Evolutionary conservation across 2,888 invertebrate species (phyloP), one percentile per base, ranked within the genome.

Genomic region (Adineta ricciae): DNA sequence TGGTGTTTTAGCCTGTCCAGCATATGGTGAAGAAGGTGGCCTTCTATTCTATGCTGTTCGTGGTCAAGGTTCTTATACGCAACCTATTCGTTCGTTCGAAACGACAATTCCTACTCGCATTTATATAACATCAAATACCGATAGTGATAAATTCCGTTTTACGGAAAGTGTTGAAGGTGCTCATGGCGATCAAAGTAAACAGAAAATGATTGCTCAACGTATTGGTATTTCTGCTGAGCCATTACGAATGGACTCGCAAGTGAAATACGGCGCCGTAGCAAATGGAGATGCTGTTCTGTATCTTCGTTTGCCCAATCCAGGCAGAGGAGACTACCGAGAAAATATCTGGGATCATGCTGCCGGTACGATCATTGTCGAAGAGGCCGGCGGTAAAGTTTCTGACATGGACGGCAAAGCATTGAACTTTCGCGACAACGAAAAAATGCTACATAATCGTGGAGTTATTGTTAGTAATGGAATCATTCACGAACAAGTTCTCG

Each of bases 331-430:
- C 5, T 78, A 78, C 41, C 78, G 78, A 78, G 78, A 78, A 41
- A 78, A 78, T 78, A 78, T 78, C 41, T 98, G 97, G 98, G 95
- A 95, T 89, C 92, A 94, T 84, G 91, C 94, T 41, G 95, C 94
- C 24, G 96, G 95, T 0, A 94, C 94, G 89, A 91, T 97, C n/a
- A 93, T 98, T 86, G 93, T 97, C 0, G 92, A 93, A 84, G 98
- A 99, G 91, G 97, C 98, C 16, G 98, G 98, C 4, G 98, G 97
- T 7, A 93, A 94, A 32, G 93, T 94, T 83, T 93, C 95, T 56
- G 97, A 97, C 91, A 95, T 97, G 8, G 41, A 78, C n/a, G 78
- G 78, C 11, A 78, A 78, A 78, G 3, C 24, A 78, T 78, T 78
- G 41, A 78, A 78, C n/a, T 78, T 78, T 78, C 38, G 41, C 38